These are phyloP conservation scores for Tipula confusa DNA, from an alignment of 2,888 invertebrate genomes.

Conservation along the genomic window DNA sequence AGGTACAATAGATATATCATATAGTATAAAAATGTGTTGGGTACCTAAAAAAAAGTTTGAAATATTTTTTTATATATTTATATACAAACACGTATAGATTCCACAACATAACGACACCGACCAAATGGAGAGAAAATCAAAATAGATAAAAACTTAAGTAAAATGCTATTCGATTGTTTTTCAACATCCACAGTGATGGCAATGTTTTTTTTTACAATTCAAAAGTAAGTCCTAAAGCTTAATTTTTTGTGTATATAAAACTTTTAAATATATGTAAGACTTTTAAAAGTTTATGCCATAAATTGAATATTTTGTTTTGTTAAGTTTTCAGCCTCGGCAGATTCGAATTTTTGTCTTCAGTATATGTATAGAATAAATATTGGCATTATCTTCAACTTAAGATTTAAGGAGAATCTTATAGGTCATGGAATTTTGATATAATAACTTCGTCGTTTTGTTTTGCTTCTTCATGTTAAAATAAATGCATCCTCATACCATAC, in stretches of 20 bases:
- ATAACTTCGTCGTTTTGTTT: no score
- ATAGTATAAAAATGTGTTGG: neutral
- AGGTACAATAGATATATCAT: neutral
- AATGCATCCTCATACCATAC: no score
- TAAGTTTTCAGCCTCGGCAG: neutral
- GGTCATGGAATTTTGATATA: no score
- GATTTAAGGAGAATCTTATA: no score
- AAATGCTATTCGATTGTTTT: neutral
- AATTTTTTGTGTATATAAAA: neutral
- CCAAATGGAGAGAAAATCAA: neutral
- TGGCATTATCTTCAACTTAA: neutral
- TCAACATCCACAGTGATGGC: neutral
- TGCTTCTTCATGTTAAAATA: no score
- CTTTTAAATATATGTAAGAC: neutral
- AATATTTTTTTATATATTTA: neutral
- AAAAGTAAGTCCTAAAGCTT: no score
- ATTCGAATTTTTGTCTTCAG: neutral
- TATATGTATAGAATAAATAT: neutral
- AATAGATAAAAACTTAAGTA: neutral
- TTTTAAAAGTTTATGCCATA: neutral
- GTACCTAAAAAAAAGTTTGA: neutral
- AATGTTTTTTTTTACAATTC: neutral
- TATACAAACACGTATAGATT: neutral
- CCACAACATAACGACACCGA: neutral
- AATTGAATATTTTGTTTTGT: neutral